These are phyloP conservation scores for Tautogolabrus adspersus DNA, from an alignment of 2,113 vertebrate species.

Conservation along the genomic window DNA sequence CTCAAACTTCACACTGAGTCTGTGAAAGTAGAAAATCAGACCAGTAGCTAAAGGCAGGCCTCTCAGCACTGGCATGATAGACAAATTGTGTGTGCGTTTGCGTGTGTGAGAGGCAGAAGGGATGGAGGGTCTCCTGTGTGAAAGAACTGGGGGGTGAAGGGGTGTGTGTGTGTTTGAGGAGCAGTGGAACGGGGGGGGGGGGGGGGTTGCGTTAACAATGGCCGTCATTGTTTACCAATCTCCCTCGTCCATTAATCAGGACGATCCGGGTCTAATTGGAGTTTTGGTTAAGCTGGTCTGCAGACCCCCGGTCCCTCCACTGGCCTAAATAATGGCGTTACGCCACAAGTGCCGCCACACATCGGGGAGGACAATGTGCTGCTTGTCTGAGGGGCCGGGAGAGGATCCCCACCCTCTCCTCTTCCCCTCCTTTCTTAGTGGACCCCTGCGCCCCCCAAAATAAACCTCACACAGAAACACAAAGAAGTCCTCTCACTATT, in stretches of 20 bases:
- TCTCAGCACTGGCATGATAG: conserved; percentile 33
- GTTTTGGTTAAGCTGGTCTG: conserved; percentile 84
- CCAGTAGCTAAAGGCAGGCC: conserved; percentile 60
- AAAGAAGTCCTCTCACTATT: conserved; percentile 83
- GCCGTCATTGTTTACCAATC: conserved; percentile 81
- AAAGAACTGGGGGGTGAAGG: conserved; percentile 56
- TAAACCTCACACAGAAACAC: conserved; percentile 81
- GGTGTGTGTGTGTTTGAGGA: conserved; percentile 35
- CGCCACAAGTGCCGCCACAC: conserved; percentile 81
- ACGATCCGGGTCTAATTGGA: conserved; percentile 84
- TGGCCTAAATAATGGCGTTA: conserved; percentile 83
- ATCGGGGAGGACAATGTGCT: conserved; percentile 80
- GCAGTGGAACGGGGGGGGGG: conserved; percentile 1
- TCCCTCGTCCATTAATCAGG: conserved; percentile 82
- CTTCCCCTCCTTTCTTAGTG: conserved; percentile 70
- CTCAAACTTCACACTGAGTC: conserved; percentile 17
- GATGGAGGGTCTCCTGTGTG: conserved; percentile 60
- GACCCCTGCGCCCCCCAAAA: conserved; percentile 72
- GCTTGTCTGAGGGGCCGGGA: conserved; percentile 79
- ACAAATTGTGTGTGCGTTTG: conserved; percentile 30
- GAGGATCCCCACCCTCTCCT: conserved; percentile 73
- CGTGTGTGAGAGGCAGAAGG: conserved; percentile 15
- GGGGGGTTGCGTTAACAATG: conserved; percentile 72
- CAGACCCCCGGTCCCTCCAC: conserved; percentile 77
- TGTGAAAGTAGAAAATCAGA: conserved; percentile 21